Conservation (phyloP, 2,113 vertebrate genomes). For the Tetrao urogallus region DNA sequence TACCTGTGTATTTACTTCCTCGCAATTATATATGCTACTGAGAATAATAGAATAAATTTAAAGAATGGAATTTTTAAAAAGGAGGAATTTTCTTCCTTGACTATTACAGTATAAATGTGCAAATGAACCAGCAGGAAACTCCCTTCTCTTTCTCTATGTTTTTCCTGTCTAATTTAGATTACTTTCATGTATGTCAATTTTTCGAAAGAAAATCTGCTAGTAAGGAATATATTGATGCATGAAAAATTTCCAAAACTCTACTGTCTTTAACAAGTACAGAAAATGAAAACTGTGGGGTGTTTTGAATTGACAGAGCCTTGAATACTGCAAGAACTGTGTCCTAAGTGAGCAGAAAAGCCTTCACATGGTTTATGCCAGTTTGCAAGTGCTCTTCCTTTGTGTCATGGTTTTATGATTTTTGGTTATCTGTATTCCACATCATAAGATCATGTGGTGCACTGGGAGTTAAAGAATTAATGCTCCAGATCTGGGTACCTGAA, state of each 20-base stretch:
- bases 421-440: too few species aligned
- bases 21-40: background rate
- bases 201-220: background rate
- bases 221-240: background rate
- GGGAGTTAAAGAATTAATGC: too few species aligned
- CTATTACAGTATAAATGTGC: background rate
- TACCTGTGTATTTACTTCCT: background rate
- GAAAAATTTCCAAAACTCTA: background rate
- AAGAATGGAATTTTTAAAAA: background rate
- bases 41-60: background rate
- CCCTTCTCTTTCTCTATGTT: background rate
- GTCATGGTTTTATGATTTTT: too few species aligned
- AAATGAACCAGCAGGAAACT: background rate
- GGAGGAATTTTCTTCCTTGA: background rate
- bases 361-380: background rate
- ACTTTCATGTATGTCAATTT: fast-evolving
- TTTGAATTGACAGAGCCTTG: constrained; percentile 1
- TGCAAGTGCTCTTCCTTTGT: background rate
- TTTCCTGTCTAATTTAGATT: background rate
- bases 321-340: background rate
- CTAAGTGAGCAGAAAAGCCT: background rate
- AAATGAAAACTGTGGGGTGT: background rate
- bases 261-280: background rate
- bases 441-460: too few species aligned
- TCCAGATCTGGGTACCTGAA: too few species aligned